phyloP scores from a whole-genome alignment of 1,140 invertebrate genomes.

The Megathymus violae region DNA sequence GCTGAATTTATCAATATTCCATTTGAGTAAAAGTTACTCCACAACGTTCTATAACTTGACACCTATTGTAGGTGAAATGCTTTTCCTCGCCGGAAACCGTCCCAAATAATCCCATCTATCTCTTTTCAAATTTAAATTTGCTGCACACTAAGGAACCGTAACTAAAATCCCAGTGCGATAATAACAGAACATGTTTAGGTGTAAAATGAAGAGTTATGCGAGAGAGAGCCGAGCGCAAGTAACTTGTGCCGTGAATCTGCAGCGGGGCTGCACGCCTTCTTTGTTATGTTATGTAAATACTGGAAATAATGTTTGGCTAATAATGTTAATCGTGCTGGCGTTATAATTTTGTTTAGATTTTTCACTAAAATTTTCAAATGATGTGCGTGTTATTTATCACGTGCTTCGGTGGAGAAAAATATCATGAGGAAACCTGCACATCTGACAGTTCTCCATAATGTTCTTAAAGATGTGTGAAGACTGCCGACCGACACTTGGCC shows the following conservation, averaged over 20 bases:
- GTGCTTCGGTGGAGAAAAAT: too few species aligned
- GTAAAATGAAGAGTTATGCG: conserved; percentile 8
- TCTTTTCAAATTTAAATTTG: conserved; percentile 5
- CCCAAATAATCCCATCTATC: not conserved
- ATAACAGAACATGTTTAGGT: not conserved
- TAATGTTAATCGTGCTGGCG: too few species aligned
- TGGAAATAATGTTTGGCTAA: too few species aligned
- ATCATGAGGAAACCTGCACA: too few species aligned
- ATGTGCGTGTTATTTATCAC: too few species aligned
- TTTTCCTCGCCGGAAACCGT: not conserved
- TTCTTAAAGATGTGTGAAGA: too few species aligned
- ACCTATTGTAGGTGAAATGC: not conserved
- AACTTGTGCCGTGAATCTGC: not conserved
- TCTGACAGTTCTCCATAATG: too few species aligned
- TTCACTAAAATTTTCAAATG: too few species aligned
- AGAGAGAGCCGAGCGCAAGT: not conserved
- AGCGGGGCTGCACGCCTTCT: not conserved
- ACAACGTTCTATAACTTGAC: too few species aligned
- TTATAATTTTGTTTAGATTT: too few species aligned
- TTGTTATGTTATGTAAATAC: not conserved
- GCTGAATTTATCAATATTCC: not conserved
- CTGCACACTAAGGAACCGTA: not conserved
- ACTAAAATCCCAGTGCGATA: not conserved
- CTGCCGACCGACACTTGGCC: too few species aligned
- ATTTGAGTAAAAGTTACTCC: too few species aligned